phyloP scores from a whole-genome alignment of 1,140 invertebrate genomes.

The Melanaphis sacchari region DNA sequence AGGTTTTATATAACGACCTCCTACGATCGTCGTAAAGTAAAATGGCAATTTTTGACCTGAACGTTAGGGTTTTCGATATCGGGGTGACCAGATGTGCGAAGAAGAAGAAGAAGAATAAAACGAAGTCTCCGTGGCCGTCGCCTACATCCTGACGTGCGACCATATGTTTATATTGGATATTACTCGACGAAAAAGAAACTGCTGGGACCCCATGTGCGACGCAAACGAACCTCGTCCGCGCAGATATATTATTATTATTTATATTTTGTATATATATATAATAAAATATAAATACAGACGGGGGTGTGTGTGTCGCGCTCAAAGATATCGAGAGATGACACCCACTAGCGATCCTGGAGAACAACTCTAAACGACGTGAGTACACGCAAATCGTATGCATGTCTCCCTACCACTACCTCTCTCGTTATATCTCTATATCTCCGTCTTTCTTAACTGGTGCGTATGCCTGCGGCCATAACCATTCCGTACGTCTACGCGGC shows the following conservation, averaged over 20 bases:
- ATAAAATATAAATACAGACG: neutral
- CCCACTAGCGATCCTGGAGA: neutral
- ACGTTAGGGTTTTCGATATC: neutral
- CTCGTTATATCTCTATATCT: neutral
- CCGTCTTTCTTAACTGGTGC: neutral
- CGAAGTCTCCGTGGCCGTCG: neutral
- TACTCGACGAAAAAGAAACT: neutral
- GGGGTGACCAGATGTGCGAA: slow-evolving; percentile 9
- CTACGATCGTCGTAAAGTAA: neutral
- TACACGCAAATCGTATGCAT: neutral
- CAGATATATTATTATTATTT: neutral
- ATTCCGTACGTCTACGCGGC: neutral
- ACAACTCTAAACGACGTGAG: neutral
- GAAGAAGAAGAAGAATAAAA: neutral
- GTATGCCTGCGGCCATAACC: neutral
- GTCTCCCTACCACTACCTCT: neutral
- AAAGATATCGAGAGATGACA: slow-evolving; percentile 34
- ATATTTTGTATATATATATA: neutral
- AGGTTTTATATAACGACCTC: neutral
- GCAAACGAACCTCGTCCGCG: neutral
- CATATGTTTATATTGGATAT: slow-evolving; percentile 22
- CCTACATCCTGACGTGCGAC: neutral
- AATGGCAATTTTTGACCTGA: neutral
- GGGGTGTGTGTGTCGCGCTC: slow-evolving; percentile 31
- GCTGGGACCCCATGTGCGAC: slow-evolving; percentile 26